These are phyloP conservation scores for Scolopax mira DNA, from an alignment of 2,113 vertebrate genomes.

Conservation along the genomic window DNA sequence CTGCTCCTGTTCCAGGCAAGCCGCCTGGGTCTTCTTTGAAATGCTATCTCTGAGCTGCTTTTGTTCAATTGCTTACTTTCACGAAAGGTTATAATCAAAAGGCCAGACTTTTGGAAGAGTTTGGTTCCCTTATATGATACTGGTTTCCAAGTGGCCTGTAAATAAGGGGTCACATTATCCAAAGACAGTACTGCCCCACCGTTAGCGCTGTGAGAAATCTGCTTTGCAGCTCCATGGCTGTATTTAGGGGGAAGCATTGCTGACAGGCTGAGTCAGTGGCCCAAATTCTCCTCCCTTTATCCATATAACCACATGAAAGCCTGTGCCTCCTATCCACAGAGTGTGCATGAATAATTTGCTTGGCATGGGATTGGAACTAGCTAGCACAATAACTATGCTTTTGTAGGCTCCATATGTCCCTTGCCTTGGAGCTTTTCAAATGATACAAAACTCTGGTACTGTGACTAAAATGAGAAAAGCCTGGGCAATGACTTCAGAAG, in stretches of 20 bases:
- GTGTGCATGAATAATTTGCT: constrained; percentile 61
- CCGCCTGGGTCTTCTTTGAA: background rate
- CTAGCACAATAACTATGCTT: constrained; percentile 50
- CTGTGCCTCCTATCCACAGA: constrained; percentile 50
- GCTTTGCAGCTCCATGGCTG: background rate
- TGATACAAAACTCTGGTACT: constrained; percentile 26
- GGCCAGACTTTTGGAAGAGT: background rate
- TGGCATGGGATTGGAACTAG: constrained; percentile 37
- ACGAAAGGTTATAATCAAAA: constrained; percentile 22
- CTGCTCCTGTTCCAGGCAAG: background rate
- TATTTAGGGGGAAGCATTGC: constrained; percentile 37
- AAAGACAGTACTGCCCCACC: background rate
- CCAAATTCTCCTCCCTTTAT: constrained; percentile 58
- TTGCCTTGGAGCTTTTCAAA: constrained; percentile 48
- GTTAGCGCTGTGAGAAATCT: constrained; percentile 20
- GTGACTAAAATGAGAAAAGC: constrained; percentile 38
- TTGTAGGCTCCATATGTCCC: constrained; percentile 52
- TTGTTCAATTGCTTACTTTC: constrained; percentile 28
- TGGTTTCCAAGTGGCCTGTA: background rate
- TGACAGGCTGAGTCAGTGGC: constrained; percentile 54
- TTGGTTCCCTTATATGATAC: background rate
- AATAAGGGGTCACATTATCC: constrained; percentile 10
- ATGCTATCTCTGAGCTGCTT: constrained; percentile 22
- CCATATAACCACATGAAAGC: constrained; percentile 63
- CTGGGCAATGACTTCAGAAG: constrained; percentile 50